These are phyloP conservation scores for Ailuropoda melanoleuca DNA, from an alignment of 2,113 vertebrate species.

Conservation along the genomic window DNA sequence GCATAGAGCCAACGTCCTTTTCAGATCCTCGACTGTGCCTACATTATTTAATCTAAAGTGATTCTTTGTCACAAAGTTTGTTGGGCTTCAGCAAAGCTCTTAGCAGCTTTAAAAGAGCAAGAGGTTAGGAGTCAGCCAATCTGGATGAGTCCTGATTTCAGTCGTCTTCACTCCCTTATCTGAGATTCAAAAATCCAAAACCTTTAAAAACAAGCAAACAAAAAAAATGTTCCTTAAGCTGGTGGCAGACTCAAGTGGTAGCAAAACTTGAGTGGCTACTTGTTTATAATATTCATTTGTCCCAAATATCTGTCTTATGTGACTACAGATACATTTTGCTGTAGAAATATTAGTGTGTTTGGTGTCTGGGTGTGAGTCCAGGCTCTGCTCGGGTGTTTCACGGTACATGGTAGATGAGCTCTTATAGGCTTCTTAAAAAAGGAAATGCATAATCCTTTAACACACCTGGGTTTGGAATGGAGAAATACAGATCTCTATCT, in stretches of 20 bases:
- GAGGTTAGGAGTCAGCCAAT: not conserved
- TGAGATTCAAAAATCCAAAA: not conserved
- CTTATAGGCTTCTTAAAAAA: not conserved
- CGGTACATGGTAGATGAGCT: rapidly evolving
- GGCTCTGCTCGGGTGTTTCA: not conserved
- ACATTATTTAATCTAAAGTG: not conserved
- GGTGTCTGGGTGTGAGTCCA: not conserved
- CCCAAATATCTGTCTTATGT: not conserved
- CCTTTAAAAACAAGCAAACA: not conserved
- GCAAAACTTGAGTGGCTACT: not conserved
- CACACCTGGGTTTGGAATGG: not conserved
- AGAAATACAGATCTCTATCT: not conserved
- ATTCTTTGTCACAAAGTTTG: not conserved
- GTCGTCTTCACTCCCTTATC: not conserved
- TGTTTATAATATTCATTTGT: not conserved
- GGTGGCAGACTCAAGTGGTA: not conserved
- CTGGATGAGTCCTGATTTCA: not conserved
- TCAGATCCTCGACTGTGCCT: too few relatives aligned
- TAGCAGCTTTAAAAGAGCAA: not conserved
- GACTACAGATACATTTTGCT: not conserved
- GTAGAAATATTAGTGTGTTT: not conserved
- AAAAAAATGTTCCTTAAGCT: not conserved
- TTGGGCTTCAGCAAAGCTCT: not conserved
- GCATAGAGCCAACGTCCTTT: not conserved
- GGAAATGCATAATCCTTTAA: not conserved